Base-by-base conservation (phyloP, 2,113 vertebrate genomes). In the Solea solea region DNA sequence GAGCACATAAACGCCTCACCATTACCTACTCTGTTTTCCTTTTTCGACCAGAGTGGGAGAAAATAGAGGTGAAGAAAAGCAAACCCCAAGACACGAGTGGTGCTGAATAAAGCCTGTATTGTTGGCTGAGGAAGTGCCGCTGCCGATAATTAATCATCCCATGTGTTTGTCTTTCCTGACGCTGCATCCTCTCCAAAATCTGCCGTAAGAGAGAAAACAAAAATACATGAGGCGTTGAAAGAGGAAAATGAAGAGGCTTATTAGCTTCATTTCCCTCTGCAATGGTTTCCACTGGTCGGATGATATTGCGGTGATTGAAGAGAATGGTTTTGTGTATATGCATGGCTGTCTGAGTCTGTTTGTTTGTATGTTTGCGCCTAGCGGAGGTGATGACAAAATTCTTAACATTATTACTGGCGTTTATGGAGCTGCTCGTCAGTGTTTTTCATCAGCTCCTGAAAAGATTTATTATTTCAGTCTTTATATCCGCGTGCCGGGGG, bases 101-200 rank as follows among this genome's bases (percentile, higher is more conserved):
- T 8, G 41, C 69, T 53, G 86, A 89, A 91, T 92, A 87, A 89
- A 89, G 74, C 5, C 72, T 0, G 56, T 65, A 86, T 86, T 90
- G 88, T 91, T 89, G 86, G 88, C 80, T 48, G 76, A 72, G 82
- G 84, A 91, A 88, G 83, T 76, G 76, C 67, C 9, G 15, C 69
- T 68, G 76, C 84, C 69, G 82, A 83, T 89, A 88, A 93, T 93
- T 89, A 89, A 92, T 92, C 89, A 90, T 92, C 80, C 59, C 63
- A 15, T 56, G n/a, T 93, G 82, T 93, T 92, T 91, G 88, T 90
- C 86, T 91, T 93, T 92, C 90, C 90, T 84, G 85, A 86, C 69
- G 77, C 66, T 1, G 83, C 76, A 79, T 92, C 83, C 91, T 92
- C 89, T 92, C 90, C 90, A 88, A 91, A 79, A 72, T 67, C 82